phyloP scores from a whole-genome alignment of 2,888 invertebrate species.

The Sarcophaga rosellei region DNA sequence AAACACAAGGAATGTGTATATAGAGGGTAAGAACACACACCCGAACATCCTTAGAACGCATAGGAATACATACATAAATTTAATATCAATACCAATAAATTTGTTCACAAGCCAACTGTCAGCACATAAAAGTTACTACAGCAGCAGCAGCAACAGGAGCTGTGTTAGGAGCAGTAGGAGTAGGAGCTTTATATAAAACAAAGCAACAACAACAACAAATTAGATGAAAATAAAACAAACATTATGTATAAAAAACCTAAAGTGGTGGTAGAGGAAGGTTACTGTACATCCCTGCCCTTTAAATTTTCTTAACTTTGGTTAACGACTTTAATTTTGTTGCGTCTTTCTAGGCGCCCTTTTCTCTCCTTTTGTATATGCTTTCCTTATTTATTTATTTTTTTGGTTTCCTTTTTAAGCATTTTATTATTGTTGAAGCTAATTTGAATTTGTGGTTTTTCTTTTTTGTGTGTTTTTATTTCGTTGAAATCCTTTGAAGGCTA shows the following conservation, averaged over 20 bases:
- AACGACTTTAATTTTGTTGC: constrained; percentile 44
- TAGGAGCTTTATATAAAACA: background rate
- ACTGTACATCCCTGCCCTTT: background rate
- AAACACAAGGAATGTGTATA: background rate
- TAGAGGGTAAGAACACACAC: background rate
- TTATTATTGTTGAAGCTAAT: constrained; percentile 50
- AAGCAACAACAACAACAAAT: constrained; percentile 10
- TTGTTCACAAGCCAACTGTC: constrained; percentile 66
- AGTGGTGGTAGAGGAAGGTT: background rate
- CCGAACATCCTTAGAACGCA: constrained; percentile 4
- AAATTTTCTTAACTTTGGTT: background rate
- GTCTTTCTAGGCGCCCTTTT: constrained; percentile 34
- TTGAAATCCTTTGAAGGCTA: constrained; percentile 11
- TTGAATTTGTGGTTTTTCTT: constrained; percentile 60
- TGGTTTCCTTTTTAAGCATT: constrained; percentile 4
- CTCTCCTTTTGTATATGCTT: background rate
- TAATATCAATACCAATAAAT: constrained; percentile 67
- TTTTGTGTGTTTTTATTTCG: background rate
- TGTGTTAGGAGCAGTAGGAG: background rate
- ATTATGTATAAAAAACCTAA: background rate
- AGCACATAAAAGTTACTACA: constrained; percentile 62
- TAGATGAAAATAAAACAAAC: constrained; percentile 10
- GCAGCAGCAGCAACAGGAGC: background rate
- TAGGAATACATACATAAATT: constrained; percentile 56
- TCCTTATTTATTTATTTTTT: background rate